These are phyloP conservation scores for Exocentrus adspersus DNA, from an alignment of 2,888 invertebrate genomes.

Conservation along the genomic window DNA sequence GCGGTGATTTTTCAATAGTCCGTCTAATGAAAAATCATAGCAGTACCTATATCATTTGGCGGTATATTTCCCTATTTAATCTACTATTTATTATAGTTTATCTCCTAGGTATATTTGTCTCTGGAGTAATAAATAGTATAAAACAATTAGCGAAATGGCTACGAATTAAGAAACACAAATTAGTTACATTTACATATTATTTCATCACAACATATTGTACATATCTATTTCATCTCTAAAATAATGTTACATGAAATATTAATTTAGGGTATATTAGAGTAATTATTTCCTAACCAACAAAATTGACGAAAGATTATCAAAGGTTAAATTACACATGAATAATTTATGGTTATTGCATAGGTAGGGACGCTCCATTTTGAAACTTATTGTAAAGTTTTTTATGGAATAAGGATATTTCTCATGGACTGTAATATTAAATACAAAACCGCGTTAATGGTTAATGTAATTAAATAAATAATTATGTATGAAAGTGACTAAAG, in stretches of 20 bases:
- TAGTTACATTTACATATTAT: neutral
- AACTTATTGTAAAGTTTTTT: constrained; percentile 10
- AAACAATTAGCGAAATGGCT: too few relatives aligned
- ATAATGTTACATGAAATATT: neutral
- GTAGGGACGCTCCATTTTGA: constrained; percentile 5
- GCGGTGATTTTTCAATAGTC: too few relatives aligned
- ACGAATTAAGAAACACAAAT: too few relatives aligned
- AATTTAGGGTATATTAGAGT: constrained; percentile 4
- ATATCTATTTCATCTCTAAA: neutral
- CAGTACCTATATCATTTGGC: too few relatives aligned
- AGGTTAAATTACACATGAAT: constrained; percentile 11
- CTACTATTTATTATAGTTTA: too few relatives aligned
- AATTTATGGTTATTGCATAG: constrained; percentile 10
- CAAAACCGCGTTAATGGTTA: neutral
- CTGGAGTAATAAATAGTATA: too few relatives aligned
- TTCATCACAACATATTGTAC: neutral
- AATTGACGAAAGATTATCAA: constrained; percentile 14
- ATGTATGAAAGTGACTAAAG: neutral
- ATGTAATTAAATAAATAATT: constrained; percentile 5
- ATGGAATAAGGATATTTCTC: constrained; percentile 19
- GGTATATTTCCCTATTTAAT: too few relatives aligned
- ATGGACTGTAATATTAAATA: constrained; percentile 6
- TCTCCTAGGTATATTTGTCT: too few relatives aligned
- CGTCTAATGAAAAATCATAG: too few relatives aligned
- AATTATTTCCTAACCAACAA: constrained; percentile 12